These are phyloP conservation scores for Drosophila bocqueti DNA, from an alignment of 1,140 invertebrate genomes.

Conservation along the genomic window DNA sequence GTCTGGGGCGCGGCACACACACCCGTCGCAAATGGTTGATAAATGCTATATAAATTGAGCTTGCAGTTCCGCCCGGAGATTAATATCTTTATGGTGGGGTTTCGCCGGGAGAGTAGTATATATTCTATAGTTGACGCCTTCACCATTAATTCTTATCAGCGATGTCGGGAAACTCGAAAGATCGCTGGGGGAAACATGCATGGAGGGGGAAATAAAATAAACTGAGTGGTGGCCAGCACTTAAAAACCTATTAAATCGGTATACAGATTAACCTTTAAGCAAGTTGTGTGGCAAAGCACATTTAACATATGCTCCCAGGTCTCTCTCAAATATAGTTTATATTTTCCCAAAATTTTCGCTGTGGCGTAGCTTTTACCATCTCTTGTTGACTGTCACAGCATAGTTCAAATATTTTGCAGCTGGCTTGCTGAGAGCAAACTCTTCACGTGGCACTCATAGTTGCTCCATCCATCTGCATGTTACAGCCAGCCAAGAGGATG, in stretches of 20 bases:
- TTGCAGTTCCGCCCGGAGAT: conserved; percentile 25
- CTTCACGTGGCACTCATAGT: conserved; percentile 48
- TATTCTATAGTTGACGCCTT: background rate
- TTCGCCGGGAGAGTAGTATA: background rate
- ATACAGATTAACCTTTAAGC: background rate
- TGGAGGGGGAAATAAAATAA: background rate
- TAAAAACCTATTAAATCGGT: background rate
- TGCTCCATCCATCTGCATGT: conserved; percentile 54
- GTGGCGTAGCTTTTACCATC: background rate
- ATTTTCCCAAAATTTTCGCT: background rate
- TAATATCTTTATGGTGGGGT: conserved; percentile 43
- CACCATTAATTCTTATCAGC: conserved; percentile 32
- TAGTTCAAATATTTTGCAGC: conserved; percentile 60
- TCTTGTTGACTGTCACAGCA: background rate
- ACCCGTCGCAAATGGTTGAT: conserved; percentile 60
- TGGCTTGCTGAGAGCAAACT: conserved; percentile 40
- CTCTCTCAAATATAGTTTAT: no score
- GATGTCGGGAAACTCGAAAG: conserved; percentile 9
- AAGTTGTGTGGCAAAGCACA: background rate
- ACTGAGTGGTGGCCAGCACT: background rate
- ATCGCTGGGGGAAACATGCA: background rate
- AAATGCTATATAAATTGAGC: conserved; percentile 43
- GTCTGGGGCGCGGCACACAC: conserved; percentile 21
- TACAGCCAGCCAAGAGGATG: conserved; percentile 5
- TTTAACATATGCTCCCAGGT: background rate